These are phyloP conservation scores for Tholera decimalis DNA, from an alignment of 2,888 invertebrate genomes.

Conservation along the genomic window DNA sequence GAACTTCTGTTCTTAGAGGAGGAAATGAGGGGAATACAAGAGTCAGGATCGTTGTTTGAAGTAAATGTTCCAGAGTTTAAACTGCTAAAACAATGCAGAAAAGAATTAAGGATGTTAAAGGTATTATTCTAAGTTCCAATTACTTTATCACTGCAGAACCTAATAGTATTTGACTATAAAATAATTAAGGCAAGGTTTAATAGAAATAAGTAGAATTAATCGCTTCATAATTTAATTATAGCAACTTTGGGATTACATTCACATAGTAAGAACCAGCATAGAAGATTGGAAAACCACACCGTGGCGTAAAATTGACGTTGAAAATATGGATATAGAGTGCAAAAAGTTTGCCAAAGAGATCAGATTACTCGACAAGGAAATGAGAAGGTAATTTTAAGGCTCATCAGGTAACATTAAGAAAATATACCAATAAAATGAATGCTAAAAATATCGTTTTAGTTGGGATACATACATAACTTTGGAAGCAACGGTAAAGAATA, in stretches of 20 bases:
- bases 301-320: conserved; percentile 99
- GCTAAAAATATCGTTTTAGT: conserved; percentile 70
- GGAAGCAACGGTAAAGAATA: conserved; percentile 98
- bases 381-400: conserved; percentile 92
- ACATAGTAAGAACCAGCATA: conserved; percentile 97
- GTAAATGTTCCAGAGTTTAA: conserved; percentile 99
- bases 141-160: too few species aligned
- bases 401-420: background rate
- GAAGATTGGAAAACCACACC: conserved; percentile 99
- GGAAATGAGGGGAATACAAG: conserved; percentile 96
- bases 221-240: conserved; percentile 74
- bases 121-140: too few species aligned
- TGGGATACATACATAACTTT: conserved; percentile 98
- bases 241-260: conserved; percentile 99
- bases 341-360: conserved; percentile 99
- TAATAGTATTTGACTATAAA: too few species aligned
- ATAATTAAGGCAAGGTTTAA: too few species aligned
- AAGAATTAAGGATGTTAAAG: conserved; percentile 97
- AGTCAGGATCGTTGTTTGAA: conserved; percentile 98
- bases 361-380: conserved; percentile 97
- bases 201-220: background rate
- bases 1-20: conserved; percentile 96
- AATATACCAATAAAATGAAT: background rate
- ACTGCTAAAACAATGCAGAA: conserved; percentile 97
- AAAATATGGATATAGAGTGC: conserved; percentile 99